Conservation (phyloP, 2,113 vertebrate species). For the Verasper variegatus region DNA sequence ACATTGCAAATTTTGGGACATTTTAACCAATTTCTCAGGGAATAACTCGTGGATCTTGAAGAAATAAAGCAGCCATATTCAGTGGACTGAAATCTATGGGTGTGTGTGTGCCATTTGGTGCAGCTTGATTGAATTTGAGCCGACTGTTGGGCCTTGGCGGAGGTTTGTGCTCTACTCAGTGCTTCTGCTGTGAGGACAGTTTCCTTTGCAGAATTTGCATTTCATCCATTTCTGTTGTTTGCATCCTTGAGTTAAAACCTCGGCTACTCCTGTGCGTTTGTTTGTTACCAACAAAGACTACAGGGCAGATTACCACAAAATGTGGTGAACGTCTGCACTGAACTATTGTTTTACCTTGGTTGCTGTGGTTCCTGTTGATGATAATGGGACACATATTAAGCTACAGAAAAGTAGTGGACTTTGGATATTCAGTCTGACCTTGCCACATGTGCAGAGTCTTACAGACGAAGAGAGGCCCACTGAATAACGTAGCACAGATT, state of each 20-base stretch:
- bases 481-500: not conserved
- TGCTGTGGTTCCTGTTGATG: not conserved
- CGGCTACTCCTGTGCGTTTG: not conserved
- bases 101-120: not conserved
- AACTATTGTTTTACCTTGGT: conserved; percentile 28
- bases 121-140: not conserved
- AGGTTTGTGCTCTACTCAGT: too few species aligned
- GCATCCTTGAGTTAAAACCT: too few species aligned
- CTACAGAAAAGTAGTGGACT: not conserved
- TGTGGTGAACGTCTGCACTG: conserved; percentile 4
- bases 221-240: not conserved
- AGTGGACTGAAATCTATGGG: not conserved
- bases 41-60: too few species aligned
- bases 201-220: not conserved
- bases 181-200: not conserved
- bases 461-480: not conserved
- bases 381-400: not conserved
- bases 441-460: not conserved
- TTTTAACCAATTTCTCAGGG: too few species aligned
- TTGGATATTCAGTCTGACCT: not conserved
- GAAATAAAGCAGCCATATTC: too few species aligned
- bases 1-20: not conserved
- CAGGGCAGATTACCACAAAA: not conserved
- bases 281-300: conserved; percentile 5
- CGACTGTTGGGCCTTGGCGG: not conserved